These are phyloP conservation scores for Synanthedon tipuliformis DNA, from an alignment of 2,888 invertebrate species.

Conservation along the genomic window DNA sequence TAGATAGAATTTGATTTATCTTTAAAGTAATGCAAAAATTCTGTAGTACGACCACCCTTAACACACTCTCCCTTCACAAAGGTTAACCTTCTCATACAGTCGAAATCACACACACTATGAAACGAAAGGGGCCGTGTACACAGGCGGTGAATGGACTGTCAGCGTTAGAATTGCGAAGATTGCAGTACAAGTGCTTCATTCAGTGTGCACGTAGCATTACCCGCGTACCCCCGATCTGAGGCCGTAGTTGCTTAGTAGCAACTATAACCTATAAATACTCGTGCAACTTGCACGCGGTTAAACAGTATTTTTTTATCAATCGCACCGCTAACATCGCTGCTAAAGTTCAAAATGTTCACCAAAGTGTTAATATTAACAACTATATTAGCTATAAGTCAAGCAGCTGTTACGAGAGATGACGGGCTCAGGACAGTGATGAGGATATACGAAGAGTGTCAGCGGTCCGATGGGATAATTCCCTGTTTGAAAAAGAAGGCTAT, in stretches of 20 bases:
- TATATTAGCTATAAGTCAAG: constrained; percentile 17
- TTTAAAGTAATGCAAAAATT: too few relatives aligned
- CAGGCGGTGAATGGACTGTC: constrained; percentile 4
- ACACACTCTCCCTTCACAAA: constrained; percentile 1
- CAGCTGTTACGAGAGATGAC: constrained; percentile 41
- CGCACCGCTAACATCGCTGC: constrained; percentile 35
- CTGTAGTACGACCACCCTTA: not conserved
- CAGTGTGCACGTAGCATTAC: not conserved
- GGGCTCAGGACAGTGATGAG: constrained; percentile 76
- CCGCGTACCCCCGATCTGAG: constrained; percentile 34
- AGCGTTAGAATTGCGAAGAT: constrained; percentile 3
- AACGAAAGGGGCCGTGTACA: constrained; percentile 4
- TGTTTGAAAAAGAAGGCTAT: constrained; percentile 87
- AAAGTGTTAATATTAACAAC: constrained; percentile 37
- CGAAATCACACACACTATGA: constrained; percentile 3
- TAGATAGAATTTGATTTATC: too few relatives aligned
- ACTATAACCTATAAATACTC: constrained; percentile 59
- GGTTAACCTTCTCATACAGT: constrained; percentile 2
- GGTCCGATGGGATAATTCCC: constrained; percentile 76
- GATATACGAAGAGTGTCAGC: constrained; percentile 83
- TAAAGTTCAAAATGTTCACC: constrained; percentile 32
- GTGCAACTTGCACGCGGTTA: constrained; percentile 24
- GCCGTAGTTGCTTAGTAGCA: constrained; percentile 32
- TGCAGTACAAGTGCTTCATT: constrained; percentile 1
- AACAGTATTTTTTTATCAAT: constrained; percentile 68